Base-by-base conservation (phyloP, 2,888 invertebrate species). In the Athalia cordata region DNA sequence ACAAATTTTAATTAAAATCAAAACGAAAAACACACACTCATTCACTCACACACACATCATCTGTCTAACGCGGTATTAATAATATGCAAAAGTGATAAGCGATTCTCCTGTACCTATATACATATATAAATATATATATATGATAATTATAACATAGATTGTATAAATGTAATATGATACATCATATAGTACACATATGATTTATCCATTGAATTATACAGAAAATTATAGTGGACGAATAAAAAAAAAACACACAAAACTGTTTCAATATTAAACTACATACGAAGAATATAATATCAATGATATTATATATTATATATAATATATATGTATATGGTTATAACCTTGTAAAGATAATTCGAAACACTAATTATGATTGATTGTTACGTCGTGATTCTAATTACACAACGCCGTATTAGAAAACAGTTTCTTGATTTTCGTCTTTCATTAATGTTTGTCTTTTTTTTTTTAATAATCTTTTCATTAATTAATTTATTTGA, bases 101-200 rank as follows among this genome's bases (percentile, higher is more conserved):
- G 29, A 29, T 77, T 67, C 66, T 57, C 57, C 65, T 77, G 77
- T 77, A 77, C 66, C 77, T 77, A 76, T 45, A 77, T 61, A 43
- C 59, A 13, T 13, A 70, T 59, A 70, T 61, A 74, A 9, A 29
- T 57, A 59, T 47, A 72, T n/a, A 15, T 29, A 29, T 29, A 29
- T 29, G 29, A 29, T 29, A 29, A 29, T 29, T 29, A 55, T 55
- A 11, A 55, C 13, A 62, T n/a, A 62, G 29, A n/a, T 84, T 89
- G 89, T 89, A 89, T 89, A 89, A 89, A 89, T 89, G 89, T 89
- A 89, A 88, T 83, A 89, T 87, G 87, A 88, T 87, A 57, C 29
- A 29, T 29, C 29, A 29, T 29, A n/a, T n/a, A n/a, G n/a, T n/a
- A 29, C 29, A 29, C 29, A 29, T 11, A 13, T 75, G 88, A 89